Conservation (phyloP, 2,888 invertebrate species). For the Eupithecia dodoneata region DNA sequence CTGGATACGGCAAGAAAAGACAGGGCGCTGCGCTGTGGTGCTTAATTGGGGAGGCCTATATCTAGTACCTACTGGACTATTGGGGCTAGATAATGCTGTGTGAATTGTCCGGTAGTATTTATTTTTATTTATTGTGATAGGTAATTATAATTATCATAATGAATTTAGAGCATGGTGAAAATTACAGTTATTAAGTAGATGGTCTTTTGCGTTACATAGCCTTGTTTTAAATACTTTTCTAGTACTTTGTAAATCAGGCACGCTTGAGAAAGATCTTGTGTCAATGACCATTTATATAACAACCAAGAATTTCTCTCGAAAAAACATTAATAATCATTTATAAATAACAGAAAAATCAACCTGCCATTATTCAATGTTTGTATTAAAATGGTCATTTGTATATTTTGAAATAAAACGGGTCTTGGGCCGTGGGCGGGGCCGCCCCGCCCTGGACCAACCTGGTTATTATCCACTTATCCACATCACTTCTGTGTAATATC, state of each 20-base stretch:
- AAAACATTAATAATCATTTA: not conserved
- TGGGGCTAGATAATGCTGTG: not conserved
- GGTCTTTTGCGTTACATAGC: not conserved
- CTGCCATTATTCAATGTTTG: constrained; percentile 43
- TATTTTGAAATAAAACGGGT: constrained; percentile 56
- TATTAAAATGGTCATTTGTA: constrained; percentile 29
- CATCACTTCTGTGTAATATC: constrained; percentile 79
- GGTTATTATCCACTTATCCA: constrained; percentile 80
- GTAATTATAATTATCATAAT: not conserved
- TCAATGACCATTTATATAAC: not conserved
- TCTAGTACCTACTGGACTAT: not conserved
- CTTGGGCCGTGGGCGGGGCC: constrained; percentile 68
- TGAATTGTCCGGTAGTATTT: too few relatives aligned
- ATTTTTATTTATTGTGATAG: too few relatives aligned
- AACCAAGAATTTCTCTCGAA: not conserved
- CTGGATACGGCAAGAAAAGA: not conserved
- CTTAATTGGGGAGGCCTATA: not conserved
- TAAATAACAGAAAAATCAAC: constrained; percentile 17
- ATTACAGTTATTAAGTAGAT: not conserved
- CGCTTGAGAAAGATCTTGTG: not conserved
- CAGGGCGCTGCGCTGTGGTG: not conserved
- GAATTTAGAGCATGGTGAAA: not conserved
- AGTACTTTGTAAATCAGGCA: not conserved
- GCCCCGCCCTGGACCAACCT: constrained; percentile 71
- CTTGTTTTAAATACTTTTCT: not conserved